Evolutionary conservation across 2,797 vertebrate genomes (phyloP).

Genomic region (Sphenodon punctatus): DNA sequence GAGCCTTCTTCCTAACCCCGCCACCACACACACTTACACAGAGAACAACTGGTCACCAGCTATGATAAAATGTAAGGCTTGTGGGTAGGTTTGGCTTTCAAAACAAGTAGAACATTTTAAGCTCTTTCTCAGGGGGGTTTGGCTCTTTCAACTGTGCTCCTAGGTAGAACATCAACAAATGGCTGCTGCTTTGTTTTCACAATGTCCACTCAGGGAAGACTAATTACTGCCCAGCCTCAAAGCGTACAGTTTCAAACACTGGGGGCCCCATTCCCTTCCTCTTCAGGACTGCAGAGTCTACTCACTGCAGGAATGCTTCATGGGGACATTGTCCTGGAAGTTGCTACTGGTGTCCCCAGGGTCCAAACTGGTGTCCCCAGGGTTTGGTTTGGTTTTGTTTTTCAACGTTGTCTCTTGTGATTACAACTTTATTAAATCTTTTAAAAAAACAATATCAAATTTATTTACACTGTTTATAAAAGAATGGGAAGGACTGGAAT

Average conservation of each 20-base stretch:
- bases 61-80: neutral
- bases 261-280: slow-evolving; percentile 43
- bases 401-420: too few species aligned
- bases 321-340: neutral
- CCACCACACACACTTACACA: too few species aligned
- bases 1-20: too few species aligned
- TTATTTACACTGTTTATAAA: too few species aligned
- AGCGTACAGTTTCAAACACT: slow-evolving; percentile 37
- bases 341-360: slow-evolving; percentile 17
- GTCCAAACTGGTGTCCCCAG: too few species aligned
- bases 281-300: neutral
- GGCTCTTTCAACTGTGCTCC: slow-evolving; percentile 21
- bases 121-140: slow-evolving; percentile 26
- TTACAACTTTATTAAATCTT: too few species aligned
- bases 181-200: slow-evolving; percentile 55
- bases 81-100: slow-evolving; percentile 8
- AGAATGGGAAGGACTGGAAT: too few species aligned
- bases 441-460: too few species aligned
- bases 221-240: slow-evolving; percentile 52
- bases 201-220: slow-evolving; percentile 53
- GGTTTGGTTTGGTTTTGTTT: too few species aligned
- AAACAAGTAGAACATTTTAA: slow-evolving; percentile 5
- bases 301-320: neutral
- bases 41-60: neutral
- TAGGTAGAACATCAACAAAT: slow-evolving; percentile 56